phyloP scores from a whole-genome alignment of 2,797 vertebrate species.

The Emydoidea blandingii region DNA sequence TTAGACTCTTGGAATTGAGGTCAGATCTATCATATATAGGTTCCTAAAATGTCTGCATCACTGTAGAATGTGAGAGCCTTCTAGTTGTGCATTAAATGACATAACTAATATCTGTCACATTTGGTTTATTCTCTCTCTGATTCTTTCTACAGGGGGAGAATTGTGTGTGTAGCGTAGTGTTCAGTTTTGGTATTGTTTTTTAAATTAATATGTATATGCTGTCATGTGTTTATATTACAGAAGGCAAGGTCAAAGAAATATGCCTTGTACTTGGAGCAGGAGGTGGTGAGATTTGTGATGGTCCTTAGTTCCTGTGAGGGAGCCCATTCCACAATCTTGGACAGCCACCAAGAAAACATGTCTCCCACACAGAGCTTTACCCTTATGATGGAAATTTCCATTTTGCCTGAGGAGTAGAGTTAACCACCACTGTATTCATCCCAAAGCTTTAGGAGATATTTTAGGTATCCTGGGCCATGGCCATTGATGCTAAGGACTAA shows the following conservation, averaged over 20 bases:
- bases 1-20: not conserved
- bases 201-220: not conserved
- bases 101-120: not conserved
- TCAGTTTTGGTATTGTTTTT: not conserved
- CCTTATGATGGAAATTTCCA: not conserved
- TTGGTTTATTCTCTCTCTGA: not conserved
- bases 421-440: not conserved
- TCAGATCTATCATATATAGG: not conserved
- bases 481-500: not conserved
- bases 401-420: not conserved
- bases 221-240: not conserved
- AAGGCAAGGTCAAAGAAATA: not conserved
- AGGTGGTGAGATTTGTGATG: not conserved
- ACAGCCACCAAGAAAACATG: not conserved
- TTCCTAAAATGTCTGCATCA: not conserved
- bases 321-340: not conserved
- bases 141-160: not conserved
- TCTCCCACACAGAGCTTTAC: not conserved
- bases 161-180: not conserved
- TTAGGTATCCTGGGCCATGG: not conserved
- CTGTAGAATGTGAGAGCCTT: not conserved
- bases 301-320: not conserved
- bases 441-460: not conserved
- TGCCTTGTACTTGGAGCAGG: not conserved
- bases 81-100: not conserved